These are phyloP conservation scores for Melanotaenia boesemani DNA, from an alignment of 2,797 vertebrate species.

Conservation along the genomic window DNA sequence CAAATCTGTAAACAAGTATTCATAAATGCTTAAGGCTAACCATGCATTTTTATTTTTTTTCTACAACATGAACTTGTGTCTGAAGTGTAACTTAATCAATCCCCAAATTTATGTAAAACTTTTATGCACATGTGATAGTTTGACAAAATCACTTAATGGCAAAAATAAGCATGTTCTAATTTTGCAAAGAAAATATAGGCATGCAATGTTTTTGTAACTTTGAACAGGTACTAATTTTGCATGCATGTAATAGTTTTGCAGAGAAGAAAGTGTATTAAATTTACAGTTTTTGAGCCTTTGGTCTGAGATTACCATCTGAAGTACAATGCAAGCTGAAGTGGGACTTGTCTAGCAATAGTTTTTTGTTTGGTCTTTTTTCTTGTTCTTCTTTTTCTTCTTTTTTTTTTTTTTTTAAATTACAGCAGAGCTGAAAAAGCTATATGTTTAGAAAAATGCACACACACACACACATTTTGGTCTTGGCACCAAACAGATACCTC, in stretches of 20 bases:
- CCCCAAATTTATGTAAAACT: not conserved
- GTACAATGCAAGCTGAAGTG: no score
- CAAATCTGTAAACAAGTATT: no score
- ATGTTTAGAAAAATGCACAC: not conserved
- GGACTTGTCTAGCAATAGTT: no score
- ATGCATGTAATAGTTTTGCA: not conserved
- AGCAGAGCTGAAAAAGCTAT: not conserved
- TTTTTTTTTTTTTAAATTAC: not conserved
- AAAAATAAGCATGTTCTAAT: not conserved
- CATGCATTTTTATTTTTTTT: no score
- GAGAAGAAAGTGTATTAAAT: no score
- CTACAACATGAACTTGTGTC: no score
- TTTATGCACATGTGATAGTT: not conserved
- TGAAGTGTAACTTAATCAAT: no score
- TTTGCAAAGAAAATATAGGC: not conserved
- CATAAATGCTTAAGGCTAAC: no score
- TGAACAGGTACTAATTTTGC: not conserved
- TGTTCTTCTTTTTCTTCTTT: not conserved
- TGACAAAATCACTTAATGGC: not conserved
- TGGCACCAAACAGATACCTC: not conserved
- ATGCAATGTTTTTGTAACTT: not conserved
- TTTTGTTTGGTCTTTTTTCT: no score
- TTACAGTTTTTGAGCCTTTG: no score
- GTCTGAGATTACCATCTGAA: no score
- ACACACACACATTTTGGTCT: not conserved